Base-by-base conservation (phyloP, 2,888 invertebrate genomes). In the Fissipunctia ypsillon region DNA sequence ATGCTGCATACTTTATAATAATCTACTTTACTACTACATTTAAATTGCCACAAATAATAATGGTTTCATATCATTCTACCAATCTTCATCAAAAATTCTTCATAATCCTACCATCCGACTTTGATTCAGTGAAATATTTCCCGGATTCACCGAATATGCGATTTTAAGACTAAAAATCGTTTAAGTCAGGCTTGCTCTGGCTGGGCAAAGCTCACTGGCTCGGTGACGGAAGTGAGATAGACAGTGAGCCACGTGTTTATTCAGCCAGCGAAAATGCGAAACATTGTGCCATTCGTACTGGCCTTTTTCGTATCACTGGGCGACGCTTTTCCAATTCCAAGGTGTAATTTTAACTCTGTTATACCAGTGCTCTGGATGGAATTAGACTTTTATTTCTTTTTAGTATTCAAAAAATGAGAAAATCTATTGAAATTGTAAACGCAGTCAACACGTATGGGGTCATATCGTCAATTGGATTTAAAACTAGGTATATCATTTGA, bases 151-250 rank as follows among this genome's bases (percentile, higher is more conserved):
- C 52, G 68, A 65, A 76, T 75, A 65, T 77, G 74, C 83, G 73
- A 81, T 82, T 81, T 65, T 65, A 72, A 77, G 74, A 81, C 71
- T 75, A 76, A 81, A 84, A 86, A 80, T 83, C 78, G 72, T 78
- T 79, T 76, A 79, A 83, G 83, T 80, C 73, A 67, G 73, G 61
- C 71, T 74, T 71, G 76, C 73, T 73, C 70, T 69, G 78, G 79
- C 68, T 81, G 78, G 76, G 80, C 81, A 81, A 78, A 87, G 81
- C 80, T 87, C 87, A 85, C 73, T 87, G 86, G 85, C 73, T 84
- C 78, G 76, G 83, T 83, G 87, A 84, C 83, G 83, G 85, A 79
- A 81, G 75, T 73, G 68, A 87, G 85, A 86, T 86, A 86, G 87
- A 81, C 78, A 86, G 78, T 70, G 77, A 69, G 69, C 81, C 80